Conservation (phyloP, 53 echinoderm and acorn worm genomes). For the Holothuria scabra region DNA sequence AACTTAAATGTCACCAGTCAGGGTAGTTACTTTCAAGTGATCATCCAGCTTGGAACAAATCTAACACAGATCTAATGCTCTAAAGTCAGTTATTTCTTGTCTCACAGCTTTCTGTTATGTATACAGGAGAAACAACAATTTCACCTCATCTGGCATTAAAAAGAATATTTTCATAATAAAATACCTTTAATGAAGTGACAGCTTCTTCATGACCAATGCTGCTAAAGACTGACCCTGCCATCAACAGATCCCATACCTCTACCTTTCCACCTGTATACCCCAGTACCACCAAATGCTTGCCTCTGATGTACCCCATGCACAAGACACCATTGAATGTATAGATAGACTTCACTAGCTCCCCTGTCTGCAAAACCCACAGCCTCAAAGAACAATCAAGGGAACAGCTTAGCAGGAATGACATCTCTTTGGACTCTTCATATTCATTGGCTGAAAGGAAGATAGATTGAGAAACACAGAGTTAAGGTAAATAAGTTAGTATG, state of each 20-base stretch:
- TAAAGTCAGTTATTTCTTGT: too few species aligned
- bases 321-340: conserved; percentile 91
- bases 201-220: conserved; percentile 75
- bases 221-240: conserved; percentile 69
- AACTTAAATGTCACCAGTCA: too few species aligned
- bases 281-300: not conserved
- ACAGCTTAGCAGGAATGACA: conserved; percentile 67
- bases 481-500: not conserved
- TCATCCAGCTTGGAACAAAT: too few species aligned
- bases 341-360: conserved; percentile 70
- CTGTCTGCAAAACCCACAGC: conserved; percentile 77
- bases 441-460: conserved; percentile 50
- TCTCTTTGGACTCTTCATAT: conserved; percentile 49
- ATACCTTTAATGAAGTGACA: conserved; percentile 83
- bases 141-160: too few species aligned
- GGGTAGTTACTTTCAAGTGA: too few species aligned
- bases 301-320: conserved; percentile 49
- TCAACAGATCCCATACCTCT: conserved; percentile 81
- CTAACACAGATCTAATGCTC: too few species aligned
- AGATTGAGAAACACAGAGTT: not conserved
- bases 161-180: too few species aligned
- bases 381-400: conserved; percentile 85
- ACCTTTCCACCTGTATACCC: conserved; percentile 83
- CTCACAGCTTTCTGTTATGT: too few species aligned
- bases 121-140: too few species aligned